Evolutionary conservation across 1,140 invertebrate species (phyloP), one percentile per base, ranked within the genome.

Genomic region (Condylostylus longicornis): DNA sequence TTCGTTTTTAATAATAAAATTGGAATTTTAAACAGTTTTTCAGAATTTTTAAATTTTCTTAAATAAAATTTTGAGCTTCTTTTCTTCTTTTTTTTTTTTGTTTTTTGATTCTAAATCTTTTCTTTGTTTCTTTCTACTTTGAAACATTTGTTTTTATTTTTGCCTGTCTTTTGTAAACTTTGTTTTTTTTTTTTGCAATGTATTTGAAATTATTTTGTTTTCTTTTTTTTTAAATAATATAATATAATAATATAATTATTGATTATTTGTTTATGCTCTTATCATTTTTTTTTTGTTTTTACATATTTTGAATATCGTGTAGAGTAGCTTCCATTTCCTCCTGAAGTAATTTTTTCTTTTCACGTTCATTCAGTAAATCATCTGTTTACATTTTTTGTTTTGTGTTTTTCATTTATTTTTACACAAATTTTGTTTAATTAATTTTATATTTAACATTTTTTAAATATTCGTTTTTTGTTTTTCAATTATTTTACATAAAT

Each of bases 261-360:
- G n/a, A n/a, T n/a, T n/a, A n/a, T n/a, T n/a, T n/a, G n/a, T n/a
- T n/a, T n/a, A n/a, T n/a, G n/a, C n/a, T n/a, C n/a, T n/a, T n/a
- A n/a, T n/a, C n/a, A n/a, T n/a, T 49, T 54, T 18, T 33, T 38
- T 32, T 12, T 40, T 31, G 37, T 40, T 41, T 75, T 80, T 88
- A 95, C 87, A 95, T 94, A 69, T 94, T 95, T 72, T 96, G 90
- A 70, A 97, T 93, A 72, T 97, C 91, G 75, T 95, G 88, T 68
- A 98, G 80, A 57, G 93, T 97, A 56, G 85, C 80, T 68, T 99
- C 94, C 85, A 98, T 96, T 67, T 98, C 95, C 64, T 93, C 86
- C 66, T 91, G 82, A 53, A 98, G 78, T 63, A 85, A 69, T 77
- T 90, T 93, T 74, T 89, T 93, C 75, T 90, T 89, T 70, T 88